phyloP scores from a whole-genome alignment of 2,888 invertebrate species.

The Aphidoletes aphidimyza region DNA sequence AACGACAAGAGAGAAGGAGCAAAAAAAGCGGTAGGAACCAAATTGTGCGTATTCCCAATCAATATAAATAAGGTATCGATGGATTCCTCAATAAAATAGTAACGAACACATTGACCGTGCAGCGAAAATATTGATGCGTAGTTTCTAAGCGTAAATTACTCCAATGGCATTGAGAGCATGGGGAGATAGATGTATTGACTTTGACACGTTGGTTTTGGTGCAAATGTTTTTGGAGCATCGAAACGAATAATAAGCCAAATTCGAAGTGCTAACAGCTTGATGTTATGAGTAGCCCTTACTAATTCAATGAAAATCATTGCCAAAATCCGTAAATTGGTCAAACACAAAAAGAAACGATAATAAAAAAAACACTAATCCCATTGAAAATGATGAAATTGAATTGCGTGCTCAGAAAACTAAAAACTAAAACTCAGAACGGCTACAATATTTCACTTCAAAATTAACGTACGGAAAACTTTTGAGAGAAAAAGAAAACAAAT shows the following conservation, averaged over 20 bases:
- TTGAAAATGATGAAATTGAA: neutral
- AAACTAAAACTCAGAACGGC: neutral
- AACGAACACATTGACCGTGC: neutral
- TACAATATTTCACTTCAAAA: too few species aligned
- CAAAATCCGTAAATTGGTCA: neutral
- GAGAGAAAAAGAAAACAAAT: too few species aligned
- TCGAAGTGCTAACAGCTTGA: neutral
- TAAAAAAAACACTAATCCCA: neutral
- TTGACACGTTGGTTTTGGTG: slow-evolving; percentile 12
- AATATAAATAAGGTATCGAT: slow-evolving; percentile 44
- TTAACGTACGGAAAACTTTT: too few species aligned
- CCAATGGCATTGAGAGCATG: neutral
- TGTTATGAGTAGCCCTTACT: neutral
- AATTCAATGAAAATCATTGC: slow-evolving; percentile 23
- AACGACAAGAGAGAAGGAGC: neutral
- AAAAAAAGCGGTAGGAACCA: neutral
- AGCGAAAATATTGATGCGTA: neutral
- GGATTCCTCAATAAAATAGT: slow-evolving; percentile 16
- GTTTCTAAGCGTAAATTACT: neutral
- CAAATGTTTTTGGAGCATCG: neutral
- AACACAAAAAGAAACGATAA: too few species aligned
- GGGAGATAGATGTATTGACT: neutral
- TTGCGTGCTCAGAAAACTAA: neutral
- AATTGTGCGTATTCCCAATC: neutral
- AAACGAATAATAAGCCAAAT: neutral